Evolutionary conservation across 2,888 invertebrate species (phyloP).

Genomic region (Trachelus troglodyta): DNA sequence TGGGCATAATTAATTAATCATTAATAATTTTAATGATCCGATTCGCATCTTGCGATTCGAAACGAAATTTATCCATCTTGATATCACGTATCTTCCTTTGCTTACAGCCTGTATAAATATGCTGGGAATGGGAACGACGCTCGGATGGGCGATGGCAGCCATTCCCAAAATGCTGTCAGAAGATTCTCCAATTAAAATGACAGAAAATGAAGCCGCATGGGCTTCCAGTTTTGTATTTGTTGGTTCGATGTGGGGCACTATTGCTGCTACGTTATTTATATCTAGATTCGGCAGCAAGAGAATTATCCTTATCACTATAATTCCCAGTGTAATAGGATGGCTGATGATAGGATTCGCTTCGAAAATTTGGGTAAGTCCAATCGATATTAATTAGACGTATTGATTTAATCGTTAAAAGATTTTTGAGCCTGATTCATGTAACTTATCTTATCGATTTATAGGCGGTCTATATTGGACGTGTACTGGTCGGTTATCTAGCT

Average conservation of each 20-base stretch:
- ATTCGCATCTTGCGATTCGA: too few species aligned
- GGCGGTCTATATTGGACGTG: background rate
- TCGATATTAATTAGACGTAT: too few species aligned
- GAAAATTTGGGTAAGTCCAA: background rate
- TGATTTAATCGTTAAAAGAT: too few species aligned
- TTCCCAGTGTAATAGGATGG: background rate
- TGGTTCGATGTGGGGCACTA: background rate
- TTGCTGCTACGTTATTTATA: background rate
- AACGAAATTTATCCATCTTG: too few species aligned
- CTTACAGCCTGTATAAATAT: background rate
- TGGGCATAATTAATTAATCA: too few species aligned
- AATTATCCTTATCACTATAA: background rate
- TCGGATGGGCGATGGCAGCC: background rate
- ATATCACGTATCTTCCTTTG: background rate
- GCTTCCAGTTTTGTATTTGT: background rate
- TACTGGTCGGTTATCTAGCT: background rate
- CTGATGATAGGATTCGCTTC: background rate
- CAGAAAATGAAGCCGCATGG: background rate
- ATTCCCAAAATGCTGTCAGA: background rate
- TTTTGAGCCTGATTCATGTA: too few species aligned
- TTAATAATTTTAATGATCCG: too few species aligned
- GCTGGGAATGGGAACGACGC: background rate
- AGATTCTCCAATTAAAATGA: background rate
- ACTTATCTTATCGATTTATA: too few species aligned
- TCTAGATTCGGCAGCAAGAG: background rate